Evolutionary conservation across 2,797 vertebrate genomes (phyloP).

Genomic region (Gastrophryne carolinensis): DNA sequence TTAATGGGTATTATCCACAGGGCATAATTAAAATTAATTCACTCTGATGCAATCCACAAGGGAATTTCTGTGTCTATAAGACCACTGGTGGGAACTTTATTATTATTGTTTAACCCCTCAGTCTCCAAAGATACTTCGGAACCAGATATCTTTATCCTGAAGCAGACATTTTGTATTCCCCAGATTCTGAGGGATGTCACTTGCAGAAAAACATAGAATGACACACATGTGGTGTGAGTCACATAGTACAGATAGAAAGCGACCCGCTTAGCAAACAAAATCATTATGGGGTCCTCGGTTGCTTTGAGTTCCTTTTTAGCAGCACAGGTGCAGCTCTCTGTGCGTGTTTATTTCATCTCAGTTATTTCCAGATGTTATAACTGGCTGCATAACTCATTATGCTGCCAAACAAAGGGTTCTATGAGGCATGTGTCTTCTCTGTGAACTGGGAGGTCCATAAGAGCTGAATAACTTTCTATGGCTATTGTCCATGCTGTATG

Average conservation of each 20-base stretch:
- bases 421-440: background rate
- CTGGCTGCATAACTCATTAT: background rate
- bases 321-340: background rate
- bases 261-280: no score
- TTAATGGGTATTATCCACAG: constrained; percentile 13
- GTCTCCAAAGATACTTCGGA: no score
- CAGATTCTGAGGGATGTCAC: background rate
- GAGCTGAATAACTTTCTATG: background rate
- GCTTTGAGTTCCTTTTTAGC: background rate
- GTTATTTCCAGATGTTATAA: background rate
- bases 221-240: background rate
- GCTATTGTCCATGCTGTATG: background rate
- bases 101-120: background rate
- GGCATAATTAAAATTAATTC: constrained; percentile 16
- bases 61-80: background rate
- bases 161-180: background rate
- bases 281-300: no score
- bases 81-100: constrained; percentile 1
- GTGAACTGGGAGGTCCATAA: background rate
- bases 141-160: background rate
- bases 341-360: background rate
- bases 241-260: background rate
- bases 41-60: constrained; percentile 12
- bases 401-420: background rate
- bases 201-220: background rate